Base-by-base conservation (phyloP, 2,888 invertebrate species). In the Ophion slaviceki region DNA sequence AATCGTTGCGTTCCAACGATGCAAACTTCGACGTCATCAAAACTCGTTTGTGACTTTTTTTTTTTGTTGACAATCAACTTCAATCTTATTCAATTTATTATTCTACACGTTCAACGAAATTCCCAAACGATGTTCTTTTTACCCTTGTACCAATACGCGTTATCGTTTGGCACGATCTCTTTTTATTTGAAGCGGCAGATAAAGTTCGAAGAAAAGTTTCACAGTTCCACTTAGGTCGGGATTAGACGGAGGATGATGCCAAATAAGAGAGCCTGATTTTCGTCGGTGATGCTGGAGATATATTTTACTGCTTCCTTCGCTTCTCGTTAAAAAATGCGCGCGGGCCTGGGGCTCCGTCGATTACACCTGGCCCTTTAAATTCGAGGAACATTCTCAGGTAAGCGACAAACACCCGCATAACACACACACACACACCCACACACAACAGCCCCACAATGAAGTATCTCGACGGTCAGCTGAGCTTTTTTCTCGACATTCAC, bases 301-400 rank as follows among this genome's bases (percentile, higher is more conserved):
- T 36, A 11, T 57, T 75, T 70, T 66, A 20, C 1, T 11, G 57
- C 74, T 68, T 57, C 67, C 11, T 66, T 64, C 28, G 62, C 70
- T 68, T 57, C 80, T 40, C 40, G 66, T 71, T 76, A 11, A 10
- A 79, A 68, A 85, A 64, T 78, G 78, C 47, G 71, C 66, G 61
- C 40, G 82, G 66, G 17, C 32, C 10, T 53, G 53, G n/a, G 61
- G n/a, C 59, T 64, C 24, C 2, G 45, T 82, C 66, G 79, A 75
- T 82, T 84, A 76, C 87, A 88, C 88, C 87, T 87, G 87, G 86
- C 87, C 87, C 88, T 88, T 88, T 88, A 87, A 88, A 88, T 88
- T 86, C 77, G 66, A 61, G 72, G 84, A 87, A 85, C 78, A 71
- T 78, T 81, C 76, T n/a, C 10, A 64, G 59, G 70, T 59, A 57